phyloP scores from a whole-genome alignment of 2,113 vertebrate species.

The Otus sunia region DNA sequence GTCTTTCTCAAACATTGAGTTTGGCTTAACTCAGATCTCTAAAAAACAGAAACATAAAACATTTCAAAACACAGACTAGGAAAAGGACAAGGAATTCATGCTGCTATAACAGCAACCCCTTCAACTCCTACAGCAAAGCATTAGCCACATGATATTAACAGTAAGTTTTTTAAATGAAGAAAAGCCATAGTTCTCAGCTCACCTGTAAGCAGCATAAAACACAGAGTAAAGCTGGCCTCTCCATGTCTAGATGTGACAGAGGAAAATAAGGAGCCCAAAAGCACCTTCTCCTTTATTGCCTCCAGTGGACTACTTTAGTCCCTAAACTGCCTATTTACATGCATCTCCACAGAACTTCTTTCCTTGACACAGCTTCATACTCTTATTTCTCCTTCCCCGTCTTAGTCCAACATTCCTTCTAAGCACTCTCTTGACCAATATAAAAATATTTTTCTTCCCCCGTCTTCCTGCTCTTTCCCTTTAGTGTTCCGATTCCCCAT shows the following conservation, averaged over 20 bases:
- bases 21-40: background rate
- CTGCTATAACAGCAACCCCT: background rate
- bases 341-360: background rate
- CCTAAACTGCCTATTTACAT: background rate
- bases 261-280: background rate
- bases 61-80: background rate
- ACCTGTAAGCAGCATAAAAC: background rate
- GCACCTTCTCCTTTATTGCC: background rate
- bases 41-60: background rate
- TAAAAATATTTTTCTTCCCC: background rate
- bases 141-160: background rate
- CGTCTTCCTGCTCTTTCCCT: background rate
- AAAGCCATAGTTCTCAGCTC: background rate
- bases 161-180: background rate
- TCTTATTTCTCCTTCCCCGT: background rate
- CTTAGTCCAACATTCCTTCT: background rate
- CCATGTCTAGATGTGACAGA: rapidly evolving
- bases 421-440: background rate
- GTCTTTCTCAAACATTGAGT: background rate
- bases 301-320: background rate
- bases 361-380: background rate
- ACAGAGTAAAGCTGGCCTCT: background rate
- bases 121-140: background rate
- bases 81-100: background rate
- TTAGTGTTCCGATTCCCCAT: background rate